phyloP scores from a whole-genome alignment of 2,888 invertebrate species.

The Lathronympha strigana region DNA sequence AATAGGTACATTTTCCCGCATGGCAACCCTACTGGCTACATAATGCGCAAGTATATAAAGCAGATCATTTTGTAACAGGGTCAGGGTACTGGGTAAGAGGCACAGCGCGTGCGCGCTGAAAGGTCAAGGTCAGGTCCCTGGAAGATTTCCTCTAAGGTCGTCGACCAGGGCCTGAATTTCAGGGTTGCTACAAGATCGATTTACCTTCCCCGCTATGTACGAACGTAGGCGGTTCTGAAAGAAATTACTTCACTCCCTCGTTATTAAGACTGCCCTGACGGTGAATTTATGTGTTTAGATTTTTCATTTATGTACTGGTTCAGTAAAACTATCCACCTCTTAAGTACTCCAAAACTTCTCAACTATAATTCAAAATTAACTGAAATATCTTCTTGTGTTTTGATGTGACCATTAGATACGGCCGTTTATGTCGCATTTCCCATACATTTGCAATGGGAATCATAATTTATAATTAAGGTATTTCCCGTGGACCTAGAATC shows the following conservation, averaged over 20 bases:
- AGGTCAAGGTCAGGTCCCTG: conserved; percentile 81
- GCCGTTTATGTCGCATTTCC: no score
- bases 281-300: background rate
- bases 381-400: no score
- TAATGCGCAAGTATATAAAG: conserved; percentile 54
- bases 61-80: conserved; percentile 73
- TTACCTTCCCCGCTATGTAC: conserved; percentile 73
- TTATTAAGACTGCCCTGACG: background rate
- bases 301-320: no score
- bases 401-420: no score
- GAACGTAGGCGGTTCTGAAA: conserved; percentile 60
- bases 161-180: conserved; percentile 74
- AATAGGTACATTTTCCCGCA: background rate
- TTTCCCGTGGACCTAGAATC: no score
- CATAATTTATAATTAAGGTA: no score
- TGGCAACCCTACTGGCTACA: conserved; percentile 43
- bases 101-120: conserved; percentile 79
- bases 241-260: conserved; percentile 10
- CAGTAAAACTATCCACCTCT: background rate
- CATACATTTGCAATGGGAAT: no score
- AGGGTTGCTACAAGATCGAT: conserved; percentile 69
- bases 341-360: no score
- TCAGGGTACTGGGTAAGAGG: conserved; percentile 76
- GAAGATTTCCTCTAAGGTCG: conserved; percentile 80
- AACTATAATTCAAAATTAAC: no score